A percentile compares a stretch with the other conserved stretches of the same genome.
phyloP scores from a whole-genome alignment of 2,888 invertebrate species.

The Synergus itoensis region DNA sequence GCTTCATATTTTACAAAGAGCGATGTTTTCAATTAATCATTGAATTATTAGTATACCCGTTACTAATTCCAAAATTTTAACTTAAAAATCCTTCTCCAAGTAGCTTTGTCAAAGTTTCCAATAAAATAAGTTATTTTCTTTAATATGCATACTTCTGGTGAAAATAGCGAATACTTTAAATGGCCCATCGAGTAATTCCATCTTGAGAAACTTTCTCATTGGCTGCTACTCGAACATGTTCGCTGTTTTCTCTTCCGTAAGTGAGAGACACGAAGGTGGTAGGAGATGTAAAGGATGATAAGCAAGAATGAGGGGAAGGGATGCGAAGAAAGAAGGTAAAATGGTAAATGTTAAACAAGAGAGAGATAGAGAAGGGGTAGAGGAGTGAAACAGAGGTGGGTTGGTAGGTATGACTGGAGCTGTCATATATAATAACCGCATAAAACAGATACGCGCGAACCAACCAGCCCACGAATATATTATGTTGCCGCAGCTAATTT shows the following conservation, averaged over 20 bases:
- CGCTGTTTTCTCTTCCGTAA: slow-evolving; percentile 44
- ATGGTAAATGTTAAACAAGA: slow-evolving; percentile 35
- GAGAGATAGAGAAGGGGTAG: slow-evolving; percentile 32
- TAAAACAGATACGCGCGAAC: slow-evolving; percentile 78
- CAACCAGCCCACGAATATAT: slow-evolving; percentile 76
- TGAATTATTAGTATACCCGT: too few relatives aligned
- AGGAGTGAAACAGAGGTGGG: slow-evolving; percentile 53
- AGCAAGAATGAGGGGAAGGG: slow-evolving; percentile 46
- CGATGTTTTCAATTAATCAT: neutral
- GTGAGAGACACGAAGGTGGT: slow-evolving; percentile 32
- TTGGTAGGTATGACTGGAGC: slow-evolving; percentile 75
- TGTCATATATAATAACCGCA: slow-evolving; percentile 78
- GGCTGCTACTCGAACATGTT: slow-evolving; percentile 41
- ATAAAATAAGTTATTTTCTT: too few relatives aligned
- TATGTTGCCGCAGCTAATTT: slow-evolving; percentile 78
- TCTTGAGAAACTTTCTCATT: slow-evolving; percentile 45
- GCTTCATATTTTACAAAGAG: neutral
- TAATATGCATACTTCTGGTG: neutral
- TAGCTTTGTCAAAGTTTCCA: too few relatives aligned
- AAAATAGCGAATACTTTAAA: neutral
- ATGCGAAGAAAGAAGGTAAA: slow-evolving; percentile 33
- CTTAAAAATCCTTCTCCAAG: too few relatives aligned
- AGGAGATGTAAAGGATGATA: slow-evolving; percentile 47
- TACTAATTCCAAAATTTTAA: too few relatives aligned
- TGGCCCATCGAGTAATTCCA: neutral